phyloP scores from a whole-genome alignment of 2,113 vertebrate genomes.

The Cromileptes altivelis region DNA sequence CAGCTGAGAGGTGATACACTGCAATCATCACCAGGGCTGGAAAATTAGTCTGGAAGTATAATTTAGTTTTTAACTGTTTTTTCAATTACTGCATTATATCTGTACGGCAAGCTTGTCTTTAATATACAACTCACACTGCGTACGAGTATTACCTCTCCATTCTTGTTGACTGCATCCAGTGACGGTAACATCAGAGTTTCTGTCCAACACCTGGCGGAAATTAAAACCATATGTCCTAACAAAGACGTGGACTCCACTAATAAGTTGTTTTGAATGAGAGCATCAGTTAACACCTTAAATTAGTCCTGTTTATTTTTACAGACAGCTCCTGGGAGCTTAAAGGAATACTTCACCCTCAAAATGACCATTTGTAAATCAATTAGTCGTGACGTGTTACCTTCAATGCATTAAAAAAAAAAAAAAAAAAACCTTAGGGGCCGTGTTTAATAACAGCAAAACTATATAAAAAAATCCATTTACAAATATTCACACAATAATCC shows the following conservation, averaged over 20 bases:
- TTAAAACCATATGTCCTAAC: conserved; percentile 9
- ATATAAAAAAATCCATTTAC: too few relatives aligned
- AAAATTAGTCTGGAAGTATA: conserved; percentile 39
- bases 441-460: too few relatives aligned
- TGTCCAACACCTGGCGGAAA: conserved; percentile 7
- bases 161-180: not conserved
- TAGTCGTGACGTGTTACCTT: too few relatives aligned
- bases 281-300: not conserved
- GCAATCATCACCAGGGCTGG: conserved; percentile 44
- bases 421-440: too few relatives aligned
- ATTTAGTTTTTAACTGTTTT: conserved; percentile 18
- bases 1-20: conserved; percentile 55
- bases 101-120: conserved; percentile 2
- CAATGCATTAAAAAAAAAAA: too few relatives aligned
- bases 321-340: not conserved
- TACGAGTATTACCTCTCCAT: not conserved
- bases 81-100: conserved; percentile 1
- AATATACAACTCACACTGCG: not conserved
- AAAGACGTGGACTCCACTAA: not conserved
- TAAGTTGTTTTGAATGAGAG: not conserved
- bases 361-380: too few relatives aligned
- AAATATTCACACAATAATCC: too few relatives aligned
- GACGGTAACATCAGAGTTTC: conserved; percentile 2
- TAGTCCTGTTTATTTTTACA: not conserved
- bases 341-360: too few relatives aligned